phyloP scores from a whole-genome alignment of 2,797 vertebrate genomes.

The Holocentrus rufus region DNA sequence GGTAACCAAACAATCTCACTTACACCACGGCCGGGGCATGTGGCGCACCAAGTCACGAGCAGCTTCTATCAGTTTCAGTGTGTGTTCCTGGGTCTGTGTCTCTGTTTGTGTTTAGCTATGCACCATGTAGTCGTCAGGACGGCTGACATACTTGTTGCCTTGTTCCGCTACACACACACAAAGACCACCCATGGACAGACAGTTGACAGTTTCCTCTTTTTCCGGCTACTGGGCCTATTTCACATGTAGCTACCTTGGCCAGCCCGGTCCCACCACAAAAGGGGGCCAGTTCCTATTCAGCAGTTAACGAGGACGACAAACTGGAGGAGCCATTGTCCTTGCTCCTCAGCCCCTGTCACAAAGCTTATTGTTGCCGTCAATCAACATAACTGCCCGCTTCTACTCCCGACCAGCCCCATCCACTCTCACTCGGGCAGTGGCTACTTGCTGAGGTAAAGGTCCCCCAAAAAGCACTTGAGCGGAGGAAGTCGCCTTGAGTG shows the following conservation, averaged over 20 bases:
- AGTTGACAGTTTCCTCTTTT: conserved; percentile 58
- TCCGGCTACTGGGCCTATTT: conserved; percentile 45
- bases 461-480: conserved; percentile 56
- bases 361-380: conserved; percentile 70
- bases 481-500: conserved; percentile 69
- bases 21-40: neutral
- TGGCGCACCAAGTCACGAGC: neutral
- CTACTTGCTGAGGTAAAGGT: conserved; percentile 44
- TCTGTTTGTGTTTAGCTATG: conserved; percentile 43
- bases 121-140: conserved; percentile 38
- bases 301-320: conserved; percentile 71
- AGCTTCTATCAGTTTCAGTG: conserved; percentile 28
- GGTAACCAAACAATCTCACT: conserved; percentile 28
- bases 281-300: conserved; percentile 71
- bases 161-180: conserved; percentile 25
- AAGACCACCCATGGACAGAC: conserved; percentile 78
- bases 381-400: conserved; percentile 68
- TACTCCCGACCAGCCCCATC: conserved; percentile 49
- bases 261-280: conserved; percentile 65
- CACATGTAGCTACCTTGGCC: conserved; percentile 60
- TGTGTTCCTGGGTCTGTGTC: conserved; percentile 8
- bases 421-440: conserved; percentile 47
- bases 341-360: conserved; percentile 65
- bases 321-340: conserved; percentile 65
- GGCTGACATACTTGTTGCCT: conserved; percentile 30